phyloP scores from a whole-genome alignment of 2,797 vertebrate species.

The Phalloptychus januarius region DNA sequence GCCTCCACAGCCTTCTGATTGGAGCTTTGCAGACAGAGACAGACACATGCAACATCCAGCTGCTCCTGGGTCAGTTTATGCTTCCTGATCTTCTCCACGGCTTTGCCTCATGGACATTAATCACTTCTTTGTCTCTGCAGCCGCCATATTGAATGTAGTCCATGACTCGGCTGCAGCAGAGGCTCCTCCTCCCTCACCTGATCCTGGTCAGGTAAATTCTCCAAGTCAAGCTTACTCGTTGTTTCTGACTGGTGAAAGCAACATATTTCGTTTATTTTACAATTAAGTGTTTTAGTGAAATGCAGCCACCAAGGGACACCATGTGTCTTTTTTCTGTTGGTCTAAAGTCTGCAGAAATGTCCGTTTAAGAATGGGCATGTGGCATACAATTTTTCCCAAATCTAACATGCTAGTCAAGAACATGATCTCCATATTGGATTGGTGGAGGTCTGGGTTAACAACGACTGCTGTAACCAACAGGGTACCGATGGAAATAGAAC shows the following conservation, averaged over 20 bases:
- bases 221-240: background rate
- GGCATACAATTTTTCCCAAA: too few species aligned
- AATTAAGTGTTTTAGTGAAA: background rate
- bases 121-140: slow-evolving; percentile 64
- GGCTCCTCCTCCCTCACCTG: background rate
- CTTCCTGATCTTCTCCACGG: background rate
- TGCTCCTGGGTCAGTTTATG: slow-evolving; percentile 86
- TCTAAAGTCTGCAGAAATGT: too few species aligned
- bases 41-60: slow-evolving; percentile 90
- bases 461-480: too few species aligned
- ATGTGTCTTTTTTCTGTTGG: too few species aligned
- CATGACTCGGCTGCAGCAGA: slow-evolving; percentile 87
- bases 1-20: slow-evolving; percentile 90
- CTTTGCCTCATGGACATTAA: background rate
- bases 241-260: background rate
- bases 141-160: slow-evolving; percentile 91
- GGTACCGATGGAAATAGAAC: too few species aligned
- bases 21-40: slow-evolving; percentile 92
- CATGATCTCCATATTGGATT: too few species aligned
- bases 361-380: too few species aligned
- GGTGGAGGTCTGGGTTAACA: too few species aligned
- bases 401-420: too few species aligned
- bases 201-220: background rate
- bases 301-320: too few species aligned
- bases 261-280: background rate